Conservation (phyloP, 2,797 vertebrate genomes). For the Sebastiscus tertius region DNA sequence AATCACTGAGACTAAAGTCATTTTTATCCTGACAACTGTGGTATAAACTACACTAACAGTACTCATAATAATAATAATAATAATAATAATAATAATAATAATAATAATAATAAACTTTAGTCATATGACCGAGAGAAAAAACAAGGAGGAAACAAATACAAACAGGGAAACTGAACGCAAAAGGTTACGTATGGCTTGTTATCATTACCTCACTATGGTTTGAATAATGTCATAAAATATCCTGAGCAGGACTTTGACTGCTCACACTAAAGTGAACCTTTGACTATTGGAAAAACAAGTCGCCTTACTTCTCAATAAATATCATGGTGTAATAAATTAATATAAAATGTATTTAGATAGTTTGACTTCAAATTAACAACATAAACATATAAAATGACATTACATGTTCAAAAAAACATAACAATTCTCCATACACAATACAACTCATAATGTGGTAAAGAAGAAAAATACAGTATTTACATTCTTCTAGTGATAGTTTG, state of each 20-base stretch:
- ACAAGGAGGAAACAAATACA: neutral
- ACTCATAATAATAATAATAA: neutral
- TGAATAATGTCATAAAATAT: slow-evolving; percentile 54
- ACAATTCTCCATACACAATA: too few relatives aligned
- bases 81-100: neutral
- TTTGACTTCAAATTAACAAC: neutral
- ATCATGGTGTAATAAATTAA: neutral
- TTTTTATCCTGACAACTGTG: neutral
- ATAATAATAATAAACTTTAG: neutral
- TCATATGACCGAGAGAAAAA: neutral
- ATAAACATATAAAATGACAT: too few relatives aligned
- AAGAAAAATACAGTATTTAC: neutral
- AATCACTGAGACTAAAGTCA: neutral
- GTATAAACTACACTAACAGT: neutral
- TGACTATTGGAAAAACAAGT: slow-evolving; percentile 3
- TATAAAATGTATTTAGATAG: neutral
- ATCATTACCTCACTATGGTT: neutral
- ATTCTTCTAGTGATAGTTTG: neutral
- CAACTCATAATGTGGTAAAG: too few relatives aligned
- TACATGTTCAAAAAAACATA: too few relatives aligned
- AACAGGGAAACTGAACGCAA: neutral
- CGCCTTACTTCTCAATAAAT: neutral
- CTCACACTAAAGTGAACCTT: neutral
- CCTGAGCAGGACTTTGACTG: slow-evolving; percentile 62
- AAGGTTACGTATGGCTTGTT: neutral